These are phyloP conservation scores for Camelus dromedarius DNA, from an alignment of 2,113 vertebrate genomes.

Conservation along the genomic window DNA sequence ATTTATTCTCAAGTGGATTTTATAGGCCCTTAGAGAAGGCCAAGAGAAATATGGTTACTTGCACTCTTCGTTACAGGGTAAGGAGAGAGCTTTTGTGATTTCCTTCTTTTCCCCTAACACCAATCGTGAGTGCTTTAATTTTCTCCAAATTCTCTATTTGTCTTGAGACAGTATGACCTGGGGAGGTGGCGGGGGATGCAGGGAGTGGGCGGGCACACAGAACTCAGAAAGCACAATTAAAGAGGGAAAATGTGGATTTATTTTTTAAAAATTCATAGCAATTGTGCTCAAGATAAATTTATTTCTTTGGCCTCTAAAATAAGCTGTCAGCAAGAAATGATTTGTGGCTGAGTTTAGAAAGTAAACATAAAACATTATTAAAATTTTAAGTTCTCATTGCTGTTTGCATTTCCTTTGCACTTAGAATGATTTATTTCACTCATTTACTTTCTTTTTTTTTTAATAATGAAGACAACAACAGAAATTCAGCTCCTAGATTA, in stretches of 20 bases:
- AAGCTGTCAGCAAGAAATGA: conserved; percentile 39
- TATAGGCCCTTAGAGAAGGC: not conserved
- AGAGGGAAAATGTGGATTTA: conserved; percentile 5
- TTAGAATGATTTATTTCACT: not conserved
- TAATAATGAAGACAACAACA: conserved; percentile 23
- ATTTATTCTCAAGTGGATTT: not conserved
- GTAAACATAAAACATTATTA: conserved; percentile 35
- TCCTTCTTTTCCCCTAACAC: not conserved
- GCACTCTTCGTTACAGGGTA: not conserved
- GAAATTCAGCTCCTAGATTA: not conserved
- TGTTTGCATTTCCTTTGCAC: not conserved
- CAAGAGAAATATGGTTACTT: not conserved
- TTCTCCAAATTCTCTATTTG: conserved; percentile 28
- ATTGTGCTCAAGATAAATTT: conserved; percentile 1
- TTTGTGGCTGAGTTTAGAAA: not conserved
- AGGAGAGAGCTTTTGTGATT: not conserved
- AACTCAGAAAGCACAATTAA: conserved; percentile 37
- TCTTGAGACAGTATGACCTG: not conserved
- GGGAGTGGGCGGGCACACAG: not conserved
- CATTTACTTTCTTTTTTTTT: not conserved
- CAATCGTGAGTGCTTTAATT: not conserved
- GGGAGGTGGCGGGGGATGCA: no score
- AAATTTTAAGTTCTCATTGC: not conserved
- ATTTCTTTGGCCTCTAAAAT: conserved; percentile 2
- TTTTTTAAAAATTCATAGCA: not conserved